Conservation (phyloP, 2,797 vertebrate species). For the Halcyon badia region DNA sequence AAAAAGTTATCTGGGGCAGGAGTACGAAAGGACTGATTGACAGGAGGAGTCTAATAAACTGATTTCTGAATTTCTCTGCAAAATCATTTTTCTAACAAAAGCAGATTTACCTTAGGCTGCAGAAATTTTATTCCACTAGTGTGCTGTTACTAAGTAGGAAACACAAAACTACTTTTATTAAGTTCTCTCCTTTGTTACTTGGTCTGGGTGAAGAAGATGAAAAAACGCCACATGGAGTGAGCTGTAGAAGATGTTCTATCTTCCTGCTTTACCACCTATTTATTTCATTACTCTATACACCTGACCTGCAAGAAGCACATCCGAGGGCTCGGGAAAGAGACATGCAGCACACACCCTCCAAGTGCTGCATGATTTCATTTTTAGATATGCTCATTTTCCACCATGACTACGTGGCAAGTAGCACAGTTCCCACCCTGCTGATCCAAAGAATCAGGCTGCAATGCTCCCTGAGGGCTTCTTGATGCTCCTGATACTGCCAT, state of each 20-base stretch:
- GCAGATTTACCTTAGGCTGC: neutral
- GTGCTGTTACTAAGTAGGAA: neutral
- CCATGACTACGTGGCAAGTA: neutral
- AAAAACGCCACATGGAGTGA: neutral
- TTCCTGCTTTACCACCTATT: neutral
- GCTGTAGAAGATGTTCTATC: neutral
- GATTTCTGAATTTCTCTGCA: neutral
- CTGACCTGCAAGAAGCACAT: neutral
- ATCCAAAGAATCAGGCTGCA: neutral
- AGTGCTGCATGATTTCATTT: neutral
- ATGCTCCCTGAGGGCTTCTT: neutral
- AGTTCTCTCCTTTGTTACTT: neutral
- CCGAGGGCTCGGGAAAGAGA: neutral
- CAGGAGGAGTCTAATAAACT: neutral
- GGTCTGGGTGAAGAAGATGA: neutral
- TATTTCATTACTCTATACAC: neutral
- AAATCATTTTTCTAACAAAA: neutral
- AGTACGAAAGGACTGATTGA: neutral
- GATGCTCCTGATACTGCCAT: neutral
- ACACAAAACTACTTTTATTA: neutral
- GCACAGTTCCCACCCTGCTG: neutral
- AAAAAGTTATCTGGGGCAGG: neutral
- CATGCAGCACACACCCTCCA: neutral
- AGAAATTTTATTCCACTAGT: neutral
- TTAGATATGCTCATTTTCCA: neutral